Base-by-base conservation (phyloP, 2,888 invertebrate species). In the Abrostola triplasia region DNA sequence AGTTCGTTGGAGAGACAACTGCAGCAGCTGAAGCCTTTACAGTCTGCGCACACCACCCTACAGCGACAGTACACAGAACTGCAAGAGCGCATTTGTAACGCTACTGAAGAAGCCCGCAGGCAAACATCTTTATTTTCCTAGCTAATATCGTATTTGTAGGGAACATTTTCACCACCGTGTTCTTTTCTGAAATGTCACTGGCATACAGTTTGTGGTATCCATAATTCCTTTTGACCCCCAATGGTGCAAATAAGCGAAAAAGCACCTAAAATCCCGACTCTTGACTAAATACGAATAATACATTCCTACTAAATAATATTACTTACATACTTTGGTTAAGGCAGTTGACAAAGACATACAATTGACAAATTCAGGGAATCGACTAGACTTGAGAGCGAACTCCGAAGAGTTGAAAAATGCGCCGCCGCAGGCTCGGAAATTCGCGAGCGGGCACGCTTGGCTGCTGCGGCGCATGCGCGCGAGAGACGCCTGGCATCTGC, bases 401-500 rank as follows among this genome's bases (percentile, higher is more conserved):
- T 94, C 4, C 88, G 92, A 5, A 83, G 92, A 70, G 91, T 94
- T 13, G 94, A 94, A 68, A 84, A 86, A 8, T 86, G 91, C 66
- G 93, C 90, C 2, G 81, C 87, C 59, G 92, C 89, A 8, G 94
- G 93, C 1, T 77, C 87, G 0, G 93, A 93, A 76, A 79, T 94
- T 50, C 86, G 93, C 0, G 90, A 91, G 69, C 88, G 94, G 1
- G 94, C 94, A 5, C 87, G 93, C 0, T 79, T 94, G n/a, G 94
- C 94, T 0, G 93, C 93, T 42, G 90, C 92, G 0, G 93, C 93
- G 13, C 92, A 93, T 59, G 86, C 89, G n/a, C 86, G 94, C 5
- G 93, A 93, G 58, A 74, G 90, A n/a, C 88, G 90, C 5, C 84
- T 92, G n/a, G 84, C 89, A 1, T 82, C 88, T 8, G 88, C 86